These are phyloP conservation scores for Zaprionus inermis DNA, from an alignment of 1,140 invertebrate species.

Conservation along the genomic window DNA sequence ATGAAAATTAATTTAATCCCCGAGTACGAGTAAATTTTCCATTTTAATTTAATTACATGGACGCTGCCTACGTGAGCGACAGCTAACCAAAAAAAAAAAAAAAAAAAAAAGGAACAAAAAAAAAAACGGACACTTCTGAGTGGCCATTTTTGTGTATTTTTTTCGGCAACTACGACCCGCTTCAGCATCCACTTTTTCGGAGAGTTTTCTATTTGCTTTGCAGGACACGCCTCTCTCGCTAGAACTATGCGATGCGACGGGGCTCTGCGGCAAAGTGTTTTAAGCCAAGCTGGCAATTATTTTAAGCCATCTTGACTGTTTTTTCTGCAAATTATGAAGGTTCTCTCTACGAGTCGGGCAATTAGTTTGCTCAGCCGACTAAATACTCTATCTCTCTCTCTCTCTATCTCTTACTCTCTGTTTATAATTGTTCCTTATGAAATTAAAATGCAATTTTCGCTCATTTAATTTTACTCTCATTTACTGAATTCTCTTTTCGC, in stretches of 20 bases:
- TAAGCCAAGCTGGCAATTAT: conserved; percentile 72
- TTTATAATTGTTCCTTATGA: conserved; percentile 59
- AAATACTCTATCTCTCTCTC: background rate
- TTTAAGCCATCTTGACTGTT: conserved; percentile 67
- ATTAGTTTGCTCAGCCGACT: conserved; percentile 36
- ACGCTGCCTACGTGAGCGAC: conserved; percentile 83
- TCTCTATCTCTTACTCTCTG: background rate
- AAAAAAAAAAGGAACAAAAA: conserved; percentile 50
- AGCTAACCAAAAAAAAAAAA: conserved; percentile 67
- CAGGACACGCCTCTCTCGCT: conserved; percentile 16
- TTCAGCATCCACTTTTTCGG: conserved; percentile 10
- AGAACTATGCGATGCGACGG: conserved; percentile 36
- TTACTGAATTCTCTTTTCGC: conserved; percentile 5
- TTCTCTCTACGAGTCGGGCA: conserved; percentile 26
- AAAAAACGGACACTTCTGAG: conserved; percentile 60
- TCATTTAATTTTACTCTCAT: conserved; percentile 25
- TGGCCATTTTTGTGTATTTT: conserved; percentile 51
- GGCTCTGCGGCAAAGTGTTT: conserved; percentile 46
- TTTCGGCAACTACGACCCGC: conserved; percentile 6
- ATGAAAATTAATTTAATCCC: conserved; percentile 84
- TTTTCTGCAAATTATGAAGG: conserved; percentile 76
- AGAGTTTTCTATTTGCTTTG: conserved; percentile 16
- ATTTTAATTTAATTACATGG: conserved; percentile 84
- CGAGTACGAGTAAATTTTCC: conserved; percentile 82
- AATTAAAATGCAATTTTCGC: conserved; percentile 81